phyloP scores from a whole-genome alignment of 2,888 invertebrate species.

The Cecidostiba fungosa region DNA sequence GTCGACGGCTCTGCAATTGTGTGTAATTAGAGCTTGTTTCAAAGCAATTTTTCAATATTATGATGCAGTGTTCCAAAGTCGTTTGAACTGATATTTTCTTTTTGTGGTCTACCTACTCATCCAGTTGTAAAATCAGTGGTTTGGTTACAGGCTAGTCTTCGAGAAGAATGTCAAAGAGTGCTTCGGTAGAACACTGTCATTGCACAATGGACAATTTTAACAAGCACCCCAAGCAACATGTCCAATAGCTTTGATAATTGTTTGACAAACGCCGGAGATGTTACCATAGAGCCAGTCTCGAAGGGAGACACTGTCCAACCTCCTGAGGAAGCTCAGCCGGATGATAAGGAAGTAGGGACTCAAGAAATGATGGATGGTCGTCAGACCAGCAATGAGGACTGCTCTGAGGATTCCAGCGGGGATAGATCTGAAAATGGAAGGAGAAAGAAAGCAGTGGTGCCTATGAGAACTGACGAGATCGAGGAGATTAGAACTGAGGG shows the following conservation, averaged over 20 bases:
- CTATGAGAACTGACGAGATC: slow-evolving; percentile 66
- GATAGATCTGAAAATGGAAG: slow-evolving; percentile 77
- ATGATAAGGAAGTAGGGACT: slow-evolving; percentile 65
- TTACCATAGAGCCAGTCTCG: slow-evolving; percentile 82
- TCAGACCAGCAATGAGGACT: slow-evolving; percentile 74
- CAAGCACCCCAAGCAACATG: slow-evolving; percentile 67
- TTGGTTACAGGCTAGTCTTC: slow-evolving; percentile 46
- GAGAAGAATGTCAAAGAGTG: slow-evolving; percentile 40
- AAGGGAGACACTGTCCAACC: slow-evolving; percentile 73
- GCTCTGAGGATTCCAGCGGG: slow-evolving; percentile 79
- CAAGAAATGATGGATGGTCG: slow-evolving; percentile 70
- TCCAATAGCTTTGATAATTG: slow-evolving; percentile 82
- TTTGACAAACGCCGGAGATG: slow-evolving; percentile 83
- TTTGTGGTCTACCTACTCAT: background rate
- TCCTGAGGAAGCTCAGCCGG: slow-evolving; percentile 65
- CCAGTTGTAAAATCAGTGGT: background rate
- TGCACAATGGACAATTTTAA: slow-evolving; percentile 40
- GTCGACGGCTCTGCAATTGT: background rate
- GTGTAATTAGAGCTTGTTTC: background rate
- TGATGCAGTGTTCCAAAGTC: background rate
- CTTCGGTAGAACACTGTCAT: background rate
- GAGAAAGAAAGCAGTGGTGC: slow-evolving; percentile 48
- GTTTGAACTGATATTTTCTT: background rate
- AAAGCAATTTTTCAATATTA: background rate
- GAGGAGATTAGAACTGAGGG: slow-evolving; percentile 77